Evolutionary conservation across 1,140 invertebrate species (phyloP), one percentile per base, ranked within the genome.

Genomic region (Cyphomyrmex costatus): DNA sequence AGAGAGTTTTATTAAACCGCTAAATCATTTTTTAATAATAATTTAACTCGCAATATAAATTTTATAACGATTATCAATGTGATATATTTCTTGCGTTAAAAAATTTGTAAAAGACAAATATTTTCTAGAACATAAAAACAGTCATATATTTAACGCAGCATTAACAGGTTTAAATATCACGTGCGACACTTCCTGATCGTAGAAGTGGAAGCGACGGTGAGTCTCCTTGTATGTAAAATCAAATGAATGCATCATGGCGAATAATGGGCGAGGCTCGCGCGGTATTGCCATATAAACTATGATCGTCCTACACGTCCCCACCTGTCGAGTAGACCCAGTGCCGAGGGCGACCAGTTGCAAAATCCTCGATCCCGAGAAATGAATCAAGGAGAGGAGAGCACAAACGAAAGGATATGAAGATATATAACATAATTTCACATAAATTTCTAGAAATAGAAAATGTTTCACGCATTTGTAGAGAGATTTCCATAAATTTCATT

Each of bases 221-320:
- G 63, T 61, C 80, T 86, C 79, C 83, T 85, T 91, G 71, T 86
- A 88, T 88, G 86, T 86, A 91, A 88, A 91, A 91, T 91, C 86
- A 78, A 89, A 88, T 90, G 88, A 92, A 91, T 92, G 92, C 90
- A 92, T 93, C 90, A 84, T 85, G 86, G 88, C 84, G 84, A 74
- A 86, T 93, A 93, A 94, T 93, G 93, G 92, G 92, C 89, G 92
- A 94, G 92, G 92, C 93, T 92, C 83, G 90, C 68, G 80, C 86
- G 89, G 88, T 90, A 93, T 94, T 88, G 91, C 92, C 90, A 92
- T 94, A 94, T 94, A 94, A 94, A 94, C 90, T 85, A 94, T 78
- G 92, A 93, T 93, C 94, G 92, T 94, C 94, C 93, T 94, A 94
- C 93, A 92, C 93, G 90, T 90, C 90, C 93, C 90, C 93, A 94